Conservation (phyloP, 2,113 vertebrate genomes). For the Lanius collurio region DNA sequence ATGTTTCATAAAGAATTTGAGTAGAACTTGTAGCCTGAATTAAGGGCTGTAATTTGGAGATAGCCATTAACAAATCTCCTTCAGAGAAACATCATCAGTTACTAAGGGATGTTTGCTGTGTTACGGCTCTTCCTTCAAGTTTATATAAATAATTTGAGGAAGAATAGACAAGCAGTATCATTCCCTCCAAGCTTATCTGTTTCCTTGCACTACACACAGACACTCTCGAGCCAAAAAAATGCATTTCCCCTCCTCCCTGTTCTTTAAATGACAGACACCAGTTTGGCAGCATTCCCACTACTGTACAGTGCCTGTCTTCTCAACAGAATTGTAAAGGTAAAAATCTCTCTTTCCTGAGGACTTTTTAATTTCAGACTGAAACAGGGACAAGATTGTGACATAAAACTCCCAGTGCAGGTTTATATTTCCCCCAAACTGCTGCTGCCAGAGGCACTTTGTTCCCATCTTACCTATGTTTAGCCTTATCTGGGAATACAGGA, state of each 20-base stretch:
- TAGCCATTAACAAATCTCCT: background rate
- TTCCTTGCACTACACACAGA: slow-evolving; percentile 37
- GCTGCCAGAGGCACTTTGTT: background rate
- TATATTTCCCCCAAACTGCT: background rate
- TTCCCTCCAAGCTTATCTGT: slow-evolving; percentile 28
- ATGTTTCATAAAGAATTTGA: background rate
- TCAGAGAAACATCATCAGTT: background rate
- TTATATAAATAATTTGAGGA: slow-evolving; percentile 27
- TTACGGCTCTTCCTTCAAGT: background rate
- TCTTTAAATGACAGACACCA: background rate
- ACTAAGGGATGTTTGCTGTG: background rate
- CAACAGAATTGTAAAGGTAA: background rate
- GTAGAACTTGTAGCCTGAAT: background rate
- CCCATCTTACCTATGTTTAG: background rate
- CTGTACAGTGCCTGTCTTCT: background rate
- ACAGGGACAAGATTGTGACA: rapidly evolving
- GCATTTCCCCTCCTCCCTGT: background rate
- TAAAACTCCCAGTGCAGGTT: background rate
- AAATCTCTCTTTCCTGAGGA: background rate
- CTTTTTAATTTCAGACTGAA: background rate
- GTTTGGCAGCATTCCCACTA: background rate
- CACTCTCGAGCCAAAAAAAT: background rate
- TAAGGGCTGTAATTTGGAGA: background rate
- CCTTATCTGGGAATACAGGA: background rate
- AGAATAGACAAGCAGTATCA: background rate